A percentile compares a stretch with the other conserved stretches of the same genome.
Conservation (phyloP, 2,797 vertebrate genomes). For the Sardinella longiceps region DNA sequence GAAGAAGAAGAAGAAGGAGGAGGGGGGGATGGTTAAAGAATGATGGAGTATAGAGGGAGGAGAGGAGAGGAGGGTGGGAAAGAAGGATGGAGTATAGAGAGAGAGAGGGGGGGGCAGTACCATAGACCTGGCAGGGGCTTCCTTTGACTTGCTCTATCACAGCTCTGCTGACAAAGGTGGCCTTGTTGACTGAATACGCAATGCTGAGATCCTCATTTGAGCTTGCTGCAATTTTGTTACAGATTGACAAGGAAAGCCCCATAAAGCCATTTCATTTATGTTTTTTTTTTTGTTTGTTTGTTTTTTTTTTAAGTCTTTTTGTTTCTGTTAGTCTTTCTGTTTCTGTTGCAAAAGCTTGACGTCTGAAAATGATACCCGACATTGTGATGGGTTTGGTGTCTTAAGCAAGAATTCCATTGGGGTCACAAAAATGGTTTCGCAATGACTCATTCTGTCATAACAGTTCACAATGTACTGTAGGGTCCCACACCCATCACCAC, state of each 20-base stretch:
- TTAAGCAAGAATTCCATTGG: not conserved
- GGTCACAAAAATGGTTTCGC: not conserved
- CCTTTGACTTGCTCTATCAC: constrained; percentile 1
- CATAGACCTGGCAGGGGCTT: not conserved
- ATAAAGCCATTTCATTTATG: not conserved
- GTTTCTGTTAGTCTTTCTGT: not conserved
- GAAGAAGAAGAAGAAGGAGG: not conserved
- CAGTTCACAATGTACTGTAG: not conserved
- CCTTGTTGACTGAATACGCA: not conserved
- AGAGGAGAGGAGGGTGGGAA: not conserved
- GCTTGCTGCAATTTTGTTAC: not conserved
- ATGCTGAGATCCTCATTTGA: not conserved
- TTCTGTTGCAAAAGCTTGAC: not conserved
- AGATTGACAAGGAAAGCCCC: not conserved
- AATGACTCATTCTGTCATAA: not conserved
- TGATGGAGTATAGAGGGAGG: constrained; percentile 11
- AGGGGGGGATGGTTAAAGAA: not conserved
- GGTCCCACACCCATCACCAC: not conserved
- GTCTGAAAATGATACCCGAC: not conserved
- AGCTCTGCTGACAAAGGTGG: constrained; percentile 3
- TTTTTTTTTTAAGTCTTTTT: not conserved
- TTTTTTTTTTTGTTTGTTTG: no score
- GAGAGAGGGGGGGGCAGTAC: not conserved
- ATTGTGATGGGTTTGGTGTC: not conserved
- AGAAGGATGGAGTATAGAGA: not conserved